Evolutionary conservation across 2,113 vertebrate genomes (phyloP), one percentile per base, ranked within the genome.

Genomic region (Sprattus sprattus): DNA sequence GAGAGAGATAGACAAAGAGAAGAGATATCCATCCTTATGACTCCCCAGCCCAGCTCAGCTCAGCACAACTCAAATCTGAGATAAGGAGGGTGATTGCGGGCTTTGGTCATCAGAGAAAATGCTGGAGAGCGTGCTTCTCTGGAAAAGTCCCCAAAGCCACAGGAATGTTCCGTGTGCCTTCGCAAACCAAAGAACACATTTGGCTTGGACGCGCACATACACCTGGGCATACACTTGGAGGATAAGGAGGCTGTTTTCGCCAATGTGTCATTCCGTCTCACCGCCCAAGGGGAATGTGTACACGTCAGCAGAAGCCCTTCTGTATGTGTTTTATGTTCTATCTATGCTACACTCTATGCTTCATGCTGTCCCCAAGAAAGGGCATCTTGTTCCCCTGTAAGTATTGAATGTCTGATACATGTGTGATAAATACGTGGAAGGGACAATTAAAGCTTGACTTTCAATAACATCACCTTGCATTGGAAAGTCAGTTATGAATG

Each of bases 101-200:
- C 71, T 78, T 71, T 78, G 71, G 71, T 78, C 71, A 78, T 78
- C 71, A 16, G 28, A 78, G 71, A 39, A 78, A 39, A 78, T 39
- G 71, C 71, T 39, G 71, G 25, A 39, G 71, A 32, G 71, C 71
- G 28, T 78, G 71, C 71, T 78, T 11, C 32, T 78, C 71, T 78
- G 16, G 71, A 78, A 44, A 78, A 32, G 71, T 78, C 71, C 39
- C 71, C 25, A 32, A 39, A 78, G 28, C 71, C 71, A 32, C 71
- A 78, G 71, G 71, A 78, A 78, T 78, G 71, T 78, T 78, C 71
- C 28, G 47, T 39, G 4, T 1, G 13, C 71, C 28, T 78, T 4
- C 28, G 10, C 28, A 78, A 78, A 32, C 71, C 71, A 78, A 78
- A 28, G 32, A 28, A 78, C 71, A 78, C 71, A 78, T 39, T 39